A percentile compares a stretch with the other conserved stretches of the same genome.
These are phyloP conservation scores for Labia minor DNA, from an alignment of 2,888 invertebrate species.

Conservation along the genomic window DNA sequence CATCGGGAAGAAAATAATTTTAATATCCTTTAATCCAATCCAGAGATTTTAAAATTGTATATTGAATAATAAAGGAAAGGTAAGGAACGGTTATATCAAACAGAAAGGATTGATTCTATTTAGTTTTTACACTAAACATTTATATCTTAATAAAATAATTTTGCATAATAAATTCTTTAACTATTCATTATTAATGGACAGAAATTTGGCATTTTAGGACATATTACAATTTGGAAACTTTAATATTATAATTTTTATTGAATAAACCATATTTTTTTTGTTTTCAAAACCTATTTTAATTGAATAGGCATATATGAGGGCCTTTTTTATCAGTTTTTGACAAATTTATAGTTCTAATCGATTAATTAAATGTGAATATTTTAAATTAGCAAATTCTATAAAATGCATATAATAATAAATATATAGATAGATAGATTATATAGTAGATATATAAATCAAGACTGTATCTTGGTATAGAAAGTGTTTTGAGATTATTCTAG, in stretches of 20 bases:
- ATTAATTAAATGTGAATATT: neutral
- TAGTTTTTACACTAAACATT: neutral
- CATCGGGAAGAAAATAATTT: neutral
- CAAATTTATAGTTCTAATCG: neutral
- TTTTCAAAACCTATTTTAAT: neutral
- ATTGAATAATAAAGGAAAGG: neutral
- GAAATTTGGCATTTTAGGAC: neutral
- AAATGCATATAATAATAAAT: neutral
- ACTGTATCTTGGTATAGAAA: neutral
- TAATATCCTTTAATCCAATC: neutral
- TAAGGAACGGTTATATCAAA: neutral
- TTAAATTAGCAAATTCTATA: neutral
- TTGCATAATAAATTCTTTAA: neutral
- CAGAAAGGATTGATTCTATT: neutral
- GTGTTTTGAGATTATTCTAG: neutral
- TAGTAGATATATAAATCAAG: constrained; percentile 16
- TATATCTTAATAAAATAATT: neutral
- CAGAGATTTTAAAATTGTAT: neutral
- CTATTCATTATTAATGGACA: neutral
- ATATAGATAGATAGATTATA: constrained; percentile 15
- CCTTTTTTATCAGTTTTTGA: neutral
- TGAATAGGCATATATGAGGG: neutral
- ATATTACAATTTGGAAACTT: neutral
- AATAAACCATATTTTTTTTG: neutral
- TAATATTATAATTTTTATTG: neutral